phyloP scores from a whole-genome alignment of 1,140 invertebrate genomes.

The Heliconius congener region DNA sequence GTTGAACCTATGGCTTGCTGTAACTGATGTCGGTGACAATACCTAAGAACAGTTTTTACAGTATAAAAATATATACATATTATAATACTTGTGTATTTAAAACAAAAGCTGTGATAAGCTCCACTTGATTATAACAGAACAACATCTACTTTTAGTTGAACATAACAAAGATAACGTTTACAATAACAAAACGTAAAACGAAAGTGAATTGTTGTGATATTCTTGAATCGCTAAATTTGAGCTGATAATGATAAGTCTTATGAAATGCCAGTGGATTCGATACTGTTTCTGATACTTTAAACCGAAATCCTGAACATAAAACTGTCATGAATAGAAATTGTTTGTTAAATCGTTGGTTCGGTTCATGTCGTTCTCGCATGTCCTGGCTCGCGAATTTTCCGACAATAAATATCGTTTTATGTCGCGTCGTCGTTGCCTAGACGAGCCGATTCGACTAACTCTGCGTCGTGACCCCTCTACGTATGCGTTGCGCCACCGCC shows the following conservation, averaged over 20 bases:
- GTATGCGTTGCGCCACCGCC: conserved; percentile 50
- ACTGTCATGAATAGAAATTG: conserved; percentile 72
- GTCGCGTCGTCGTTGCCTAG: conserved; percentile 68
- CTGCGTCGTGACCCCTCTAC: conserved; percentile 43
- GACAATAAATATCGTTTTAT: conserved; percentile 74
- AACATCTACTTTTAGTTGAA: conserved; percentile 18
- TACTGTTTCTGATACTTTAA: conserved; percentile 29
- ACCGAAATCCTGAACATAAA: conserved; percentile 55
- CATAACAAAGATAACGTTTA: conserved; percentile 24
- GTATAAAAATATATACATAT: not conserved
- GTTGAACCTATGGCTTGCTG: too few relatives aligned
- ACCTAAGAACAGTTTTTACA: not conserved
- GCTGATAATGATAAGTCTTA: conserved; percentile 20
- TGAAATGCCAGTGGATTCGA: conserved; percentile 35
- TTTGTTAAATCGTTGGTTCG: conserved; percentile 63
- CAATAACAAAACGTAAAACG: conserved; percentile 33
- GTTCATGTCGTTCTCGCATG: conserved; percentile 74
- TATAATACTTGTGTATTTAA: not conserved
- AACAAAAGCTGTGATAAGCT: conserved; percentile 10
- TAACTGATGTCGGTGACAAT: too few relatives aligned
- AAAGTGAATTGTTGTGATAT: conserved; percentile 16
- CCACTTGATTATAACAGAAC: not conserved
- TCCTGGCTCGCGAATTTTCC: conserved; percentile 71
- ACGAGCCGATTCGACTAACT: conserved; percentile 37
- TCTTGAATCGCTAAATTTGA: not conserved